Evolutionary conservation across 2,797 vertebrate genomes (phyloP), one percentile per base, ranked within the genome.

Genomic region (Rhinatrema bivittatum): DNA sequence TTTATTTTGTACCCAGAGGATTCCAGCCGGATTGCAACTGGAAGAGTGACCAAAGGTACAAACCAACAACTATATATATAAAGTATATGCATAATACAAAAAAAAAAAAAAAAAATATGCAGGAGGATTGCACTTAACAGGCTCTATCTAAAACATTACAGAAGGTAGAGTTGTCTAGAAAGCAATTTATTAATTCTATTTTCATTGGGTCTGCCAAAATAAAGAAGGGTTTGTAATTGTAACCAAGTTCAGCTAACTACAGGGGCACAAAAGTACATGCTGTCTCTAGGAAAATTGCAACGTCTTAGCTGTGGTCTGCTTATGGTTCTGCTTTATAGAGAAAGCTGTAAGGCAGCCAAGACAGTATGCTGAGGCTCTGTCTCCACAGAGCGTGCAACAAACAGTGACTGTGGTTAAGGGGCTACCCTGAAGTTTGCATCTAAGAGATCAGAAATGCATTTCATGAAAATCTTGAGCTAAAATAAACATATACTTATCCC

Each of bases 161-260:
- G 42, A 41, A 53, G 22, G 46, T 42, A 33, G 7, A 23, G 36
- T 20, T 29, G 20, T 36, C 53, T 63, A 60, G 52, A 44, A 51
- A 47, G 46, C 28, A 45, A 36, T 36, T 50, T 29, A 37, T 39
- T 32, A 29, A 53, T 51, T 50, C 57, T 53, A 29, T 53, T 64
- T 63, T 60, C 50, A 41, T 14, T 37, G 29, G 20, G 33, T 9
- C 40, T 58, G 54, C 59, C 58, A 51, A 53, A 39, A 62, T 50
- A 71, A 68, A 71, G 53, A 57, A 37, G 34, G 47, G 37, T 60
- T 62, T 72, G 56, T 65, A 61, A 71, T 60, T 68, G 20, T 41
- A 61, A 48, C 29, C 36, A 29, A 41, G 48, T 40, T 57, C 52
- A 35, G 30, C 14, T 17, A 23, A 28, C 39, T 31, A 12, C 39